A percentile compares a stretch with the other conserved stretches of the same genome.
Evolutionary conservation across 2,113 vertebrate species (phyloP).

Genomic region (Mormyrus lacerda): DNA sequence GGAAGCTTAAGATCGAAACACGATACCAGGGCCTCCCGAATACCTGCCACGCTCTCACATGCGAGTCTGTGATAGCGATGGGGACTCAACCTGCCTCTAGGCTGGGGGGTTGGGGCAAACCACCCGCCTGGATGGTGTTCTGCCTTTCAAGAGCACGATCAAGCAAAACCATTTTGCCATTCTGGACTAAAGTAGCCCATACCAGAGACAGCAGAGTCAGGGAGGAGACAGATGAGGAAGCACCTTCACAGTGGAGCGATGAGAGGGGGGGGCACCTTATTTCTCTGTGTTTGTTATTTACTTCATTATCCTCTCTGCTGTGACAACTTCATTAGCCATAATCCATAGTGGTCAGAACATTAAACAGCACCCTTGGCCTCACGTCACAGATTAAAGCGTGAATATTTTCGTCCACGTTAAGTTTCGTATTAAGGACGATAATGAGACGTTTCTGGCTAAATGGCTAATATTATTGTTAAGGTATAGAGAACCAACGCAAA

Average conservation of each 20-base stretch:
- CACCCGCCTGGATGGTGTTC: not conserved
- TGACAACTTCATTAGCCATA: not conserved
- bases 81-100: not conserved
- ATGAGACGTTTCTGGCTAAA: not conserved
- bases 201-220: not conserved
- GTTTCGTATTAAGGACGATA: not conserved
- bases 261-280: not conserved
- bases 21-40: not conserved
- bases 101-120: not conserved
- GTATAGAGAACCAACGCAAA: not conserved
- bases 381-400: not conserved
- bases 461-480: not conserved
- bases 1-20: not conserved
- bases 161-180: not conserved
- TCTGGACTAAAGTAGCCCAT: not conserved
- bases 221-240: not conserved
- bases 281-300: not conserved
- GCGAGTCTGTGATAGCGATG: not conserved
- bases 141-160: not conserved
- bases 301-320: not conserved
- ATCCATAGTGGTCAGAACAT: not conserved
- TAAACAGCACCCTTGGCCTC: not conserved
- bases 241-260: not conserved
- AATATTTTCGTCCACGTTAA: not conserved
- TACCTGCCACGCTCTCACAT: not conserved